Evolutionary conservation across 2,888 invertebrate genomes (phyloP), one percentile per base, ranked within the genome.

Genomic region (Spisula subtruncata): DNA sequence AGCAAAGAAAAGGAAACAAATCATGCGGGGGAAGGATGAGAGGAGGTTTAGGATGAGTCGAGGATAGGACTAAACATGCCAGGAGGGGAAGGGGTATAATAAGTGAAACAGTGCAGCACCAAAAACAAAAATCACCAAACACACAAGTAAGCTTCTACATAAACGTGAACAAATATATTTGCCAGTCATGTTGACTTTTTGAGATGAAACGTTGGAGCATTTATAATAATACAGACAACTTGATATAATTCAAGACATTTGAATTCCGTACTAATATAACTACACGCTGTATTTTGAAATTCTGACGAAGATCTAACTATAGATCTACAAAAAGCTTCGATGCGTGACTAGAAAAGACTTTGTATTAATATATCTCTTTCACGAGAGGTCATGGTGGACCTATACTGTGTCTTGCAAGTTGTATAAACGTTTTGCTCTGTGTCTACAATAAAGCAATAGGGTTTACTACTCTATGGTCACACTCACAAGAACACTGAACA

Each of bases 81-180:
- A 66, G 8, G n/a, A 4, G 1, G 25, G 51, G 60, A 25, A n/a
- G 25, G 2, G n/a, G n/a, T 66, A 66, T 18, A 56, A n/a, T 66
- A 66, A 66, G 6, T n/a, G 20, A 25, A 66, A 25, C 60, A 25
- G 60, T 66, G 60, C 60, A 66, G n/a, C 20, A 66, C 60, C 60
- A 66, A 66, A 51, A 66, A 66, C 60, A 66, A 66, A n/a, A 66
- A 66, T n/a, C 25, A 66, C 60, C 60, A 66, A 25, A 66, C 60
- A 66, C 60, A 66, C 10, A 25, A 66, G 10, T 20, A 66, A 66
- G 60, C 60, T 25, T 66, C 25, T 66, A 66, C 10, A 25, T n/a
- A 51, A 66, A n/a, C n/a, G 8, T 0, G 60, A 66, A 66, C n/a
- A 25, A 10, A 25, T 25, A n/a, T 0, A 66, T 25, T 12, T 4